A percentile compares a stretch with the other conserved stretches of the same genome.
Evolutionary conservation across 2,113 vertebrate species (phyloP).

Genomic region (Nerophis lumbriciformis): DNA sequence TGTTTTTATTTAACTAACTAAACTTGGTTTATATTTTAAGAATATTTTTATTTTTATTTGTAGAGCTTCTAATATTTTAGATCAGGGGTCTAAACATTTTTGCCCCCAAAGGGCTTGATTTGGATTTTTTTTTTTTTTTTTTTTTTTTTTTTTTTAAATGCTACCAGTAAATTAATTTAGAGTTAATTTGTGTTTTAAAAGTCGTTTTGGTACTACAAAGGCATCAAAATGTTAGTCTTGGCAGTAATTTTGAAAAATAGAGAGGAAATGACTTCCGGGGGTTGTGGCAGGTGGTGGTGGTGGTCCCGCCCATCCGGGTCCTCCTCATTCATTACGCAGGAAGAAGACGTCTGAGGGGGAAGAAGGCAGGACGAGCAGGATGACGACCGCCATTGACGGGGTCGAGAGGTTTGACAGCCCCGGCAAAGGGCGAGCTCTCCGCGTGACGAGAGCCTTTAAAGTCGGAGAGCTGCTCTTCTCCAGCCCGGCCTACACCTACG

Average conservation of each 20-base stretch:
- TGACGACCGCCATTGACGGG: slow-evolving; percentile 66
- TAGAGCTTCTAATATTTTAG: no score
- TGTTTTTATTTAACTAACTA: no score
- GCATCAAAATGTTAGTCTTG: background rate
- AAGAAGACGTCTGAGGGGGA: background rate
- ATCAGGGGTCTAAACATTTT: no score
- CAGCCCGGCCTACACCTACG: slow-evolving; percentile 79
- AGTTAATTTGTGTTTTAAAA: background rate
- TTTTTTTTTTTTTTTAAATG: no score
- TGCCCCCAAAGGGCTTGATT: no score
- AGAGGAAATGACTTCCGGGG: background rate
- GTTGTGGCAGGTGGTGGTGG: slow-evolving; percentile 10
- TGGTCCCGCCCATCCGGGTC: slow-evolving; percentile 9
- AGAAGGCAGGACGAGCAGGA: slow-evolving; percentile 8
- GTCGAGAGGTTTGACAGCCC: slow-evolving; percentile 82
- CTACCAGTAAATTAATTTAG: background rate
- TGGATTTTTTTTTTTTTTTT: no score
- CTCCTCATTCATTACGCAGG: slow-evolving; percentile 5
- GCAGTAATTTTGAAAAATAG: background rate
- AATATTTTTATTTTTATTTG: no score
- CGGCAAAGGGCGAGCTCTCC: slow-evolving; percentile 85
- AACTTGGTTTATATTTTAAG: no score
- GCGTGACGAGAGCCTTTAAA: slow-evolving; percentile 72
- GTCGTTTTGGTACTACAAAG: background rate
- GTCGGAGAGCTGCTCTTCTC: slow-evolving; percentile 83